phyloP scores from a whole-genome alignment of 2,888 invertebrate species.

The Ochropacha duplaris region DNA sequence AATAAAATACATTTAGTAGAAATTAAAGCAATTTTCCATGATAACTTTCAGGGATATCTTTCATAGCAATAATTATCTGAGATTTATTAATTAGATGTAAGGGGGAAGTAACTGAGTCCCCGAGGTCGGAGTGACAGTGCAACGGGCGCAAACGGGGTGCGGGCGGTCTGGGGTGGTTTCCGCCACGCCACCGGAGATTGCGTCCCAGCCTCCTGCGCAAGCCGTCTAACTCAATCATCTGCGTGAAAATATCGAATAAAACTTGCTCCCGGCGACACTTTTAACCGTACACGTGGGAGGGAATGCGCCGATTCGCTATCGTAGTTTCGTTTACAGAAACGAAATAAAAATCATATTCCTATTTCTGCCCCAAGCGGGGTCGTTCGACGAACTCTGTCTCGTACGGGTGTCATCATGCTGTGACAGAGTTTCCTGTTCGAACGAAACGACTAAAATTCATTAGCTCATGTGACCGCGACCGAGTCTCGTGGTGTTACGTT shows the following conservation, averaged over 20 bases:
- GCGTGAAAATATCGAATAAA: conserved; percentile 75
- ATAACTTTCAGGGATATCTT: neutral
- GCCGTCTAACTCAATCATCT: conserved; percentile 76
- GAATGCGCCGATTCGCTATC: conserved; percentile 42
- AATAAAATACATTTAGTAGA: neutral
- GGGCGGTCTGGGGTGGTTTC: conserved; percentile 39
- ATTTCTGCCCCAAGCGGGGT: conserved; percentile 34
- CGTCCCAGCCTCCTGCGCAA: conserved; percentile 74
- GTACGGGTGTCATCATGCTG: conserved; percentile 36
- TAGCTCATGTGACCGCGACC: conserved; percentile 53
- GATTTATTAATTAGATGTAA: conserved; percentile 43
- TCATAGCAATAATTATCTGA: conserved; percentile 31
- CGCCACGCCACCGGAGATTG: conserved; percentile 75
- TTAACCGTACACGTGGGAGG: conserved; percentile 54
- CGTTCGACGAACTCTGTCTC: conserved; percentile 32
- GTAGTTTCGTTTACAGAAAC: conserved; percentile 38
- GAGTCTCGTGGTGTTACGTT: conserved; percentile 46
- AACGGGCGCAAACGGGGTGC: conserved; percentile 24
- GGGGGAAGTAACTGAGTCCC: conserved; percentile 25
- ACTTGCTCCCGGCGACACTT: conserved; percentile 60
- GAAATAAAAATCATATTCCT: conserved; percentile 49
- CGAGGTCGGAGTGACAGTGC: conserved; percentile 37
- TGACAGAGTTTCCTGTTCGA: conserved; percentile 59
- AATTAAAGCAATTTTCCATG: neutral
- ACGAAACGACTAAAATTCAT: conserved; percentile 56